Evolutionary conservation across 2,113 vertebrate genomes (phyloP), one percentile per base, ranked within the genome.

Genomic region (Labeo rohita): DNA sequence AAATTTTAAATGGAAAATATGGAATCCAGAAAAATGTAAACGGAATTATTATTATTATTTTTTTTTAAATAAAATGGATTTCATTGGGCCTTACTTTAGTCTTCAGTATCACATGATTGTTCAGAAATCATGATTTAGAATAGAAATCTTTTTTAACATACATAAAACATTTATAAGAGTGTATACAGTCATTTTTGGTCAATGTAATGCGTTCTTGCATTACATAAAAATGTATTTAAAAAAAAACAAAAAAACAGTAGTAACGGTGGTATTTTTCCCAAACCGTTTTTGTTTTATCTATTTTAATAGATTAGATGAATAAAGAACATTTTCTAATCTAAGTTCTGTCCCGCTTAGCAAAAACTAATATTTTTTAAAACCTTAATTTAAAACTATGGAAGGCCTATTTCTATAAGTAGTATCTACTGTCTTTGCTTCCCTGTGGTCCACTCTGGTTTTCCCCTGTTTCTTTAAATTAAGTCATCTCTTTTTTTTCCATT

Each of bases 281-380:
- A 76, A 28, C 12, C 11, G 4, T 50, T 28, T 52, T 9, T 23
- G 9, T 45, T 73, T 6, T 11, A n/a, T 45, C 9, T 73, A n/a
- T 47, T 73, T 45, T 45, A 45, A n/a, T 45, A 73, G 39, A 28
- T n/a, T 76, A 59, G 18, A 61, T 77, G 1, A 8, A 54, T 28
- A 54, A 52, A 77, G 2, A 74, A n/a, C 43, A 13, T 36, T 76
- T 54, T 56, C 15, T 18, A 2, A 36, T 18, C 8, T 4, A 11
- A 34, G 74, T 34, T 54, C 15, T 34, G 74, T 16, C 75, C 28
- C 36, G 49, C 21, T 77, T 34, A 34, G 49, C 49, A 54, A 34
- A 77, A 77, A 36, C 15, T 2, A 73, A 21, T n/a, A 74, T 74
- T 74, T 74, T 77, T 54, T 10, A 15, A 77, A 77, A 18, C 23